These are phyloP conservation scores for Ernsta delagoae DNA, from an alignment of 2,888 invertebrate species.

Conservation along the genomic window DNA sequence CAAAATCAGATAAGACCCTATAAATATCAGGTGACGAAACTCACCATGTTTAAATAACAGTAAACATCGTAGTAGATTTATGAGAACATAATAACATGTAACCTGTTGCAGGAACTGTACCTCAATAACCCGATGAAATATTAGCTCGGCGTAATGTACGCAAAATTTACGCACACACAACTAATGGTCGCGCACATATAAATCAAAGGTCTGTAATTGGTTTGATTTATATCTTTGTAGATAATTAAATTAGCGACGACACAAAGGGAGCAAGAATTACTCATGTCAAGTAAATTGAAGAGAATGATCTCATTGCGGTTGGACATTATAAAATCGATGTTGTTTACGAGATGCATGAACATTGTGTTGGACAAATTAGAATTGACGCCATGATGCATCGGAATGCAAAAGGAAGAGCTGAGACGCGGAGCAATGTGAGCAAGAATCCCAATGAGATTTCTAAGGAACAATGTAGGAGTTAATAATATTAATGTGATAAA, in stretches of 20 bases:
- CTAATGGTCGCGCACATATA: constrained; percentile 48
- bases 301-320: constrained; percentile 30
- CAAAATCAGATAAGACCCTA: constrained; percentile 25
- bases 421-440: constrained; percentile 22
- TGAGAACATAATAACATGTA: constrained; percentile 36
- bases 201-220: constrained; percentile 65
- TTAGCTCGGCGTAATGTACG: constrained; percentile 27
- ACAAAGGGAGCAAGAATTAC: constrained; percentile 64
- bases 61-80: constrained; percentile 34
- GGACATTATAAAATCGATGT: constrained; percentile 31
- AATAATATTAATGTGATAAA: too few species aligned
- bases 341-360: constrained; percentile 23
- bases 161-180: constrained; percentile 29
- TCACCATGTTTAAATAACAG: constrained; percentile 34
- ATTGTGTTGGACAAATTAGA: constrained; percentile 34
- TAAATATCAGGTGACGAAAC: constrained; percentile 34
- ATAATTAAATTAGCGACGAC: constrained; percentile 69
- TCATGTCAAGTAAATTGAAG: constrained; percentile 50
- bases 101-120: constrained; percentile 34
- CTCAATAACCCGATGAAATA: constrained; percentile 33
- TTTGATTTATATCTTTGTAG: constrained; percentile 60
- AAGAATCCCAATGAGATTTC: constrained; percentile 15
- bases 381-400: constrained; percentile 34
- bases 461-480: constrained; percentile 9
- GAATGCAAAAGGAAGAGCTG: constrained; percentile 30